Evolutionary conservation across 2,797 vertebrate genomes (phyloP), one percentile per base, ranked within the genome.

Genomic region (Mormyrus proboscirostris): DNA sequence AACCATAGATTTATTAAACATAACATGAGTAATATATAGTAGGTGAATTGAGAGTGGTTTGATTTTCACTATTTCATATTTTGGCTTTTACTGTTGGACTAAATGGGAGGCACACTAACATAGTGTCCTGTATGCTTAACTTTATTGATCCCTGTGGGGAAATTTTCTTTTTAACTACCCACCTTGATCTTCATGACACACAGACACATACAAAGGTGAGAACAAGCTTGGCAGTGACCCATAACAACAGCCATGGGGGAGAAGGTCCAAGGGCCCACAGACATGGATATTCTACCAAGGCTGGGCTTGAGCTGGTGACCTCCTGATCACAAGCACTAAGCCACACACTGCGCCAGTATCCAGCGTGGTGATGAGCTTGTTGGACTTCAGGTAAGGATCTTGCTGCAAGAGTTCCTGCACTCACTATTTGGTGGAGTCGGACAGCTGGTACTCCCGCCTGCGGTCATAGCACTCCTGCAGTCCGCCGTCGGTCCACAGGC

Each of bases 381-480:
- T 49, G 83, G 47, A 51, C 19, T 85, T 41, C 9, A 0, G 25
- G 25, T 5, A 14, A 33, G 73, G 33, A 2, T 44, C 5, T 38
- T 19, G 38, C 16, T 44, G 73, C 73, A 3, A 8, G 14, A 19
- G 4, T 76, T 41, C 29, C 73, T n/a, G 73, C 51, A 25, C 97
- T 95, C 94, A 97, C 96, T 97, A 97, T 93, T 97, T 97, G 91
- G 96, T 94, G 14, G 96, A 97, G 92, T 97, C 96, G 0, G 96
- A 97, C 90, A 97, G 95, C 93, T 99, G 96, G 90, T 96, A 97
- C 79, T 97, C 96, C 87, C 96, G 93, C 88, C 95, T 92, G 10
- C 97, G 95, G 33, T 96, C 93, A 0, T 97, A 98, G 89, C 96
- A 97, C 88, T 97, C 95, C 94, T 96, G 96, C 89, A 97, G 94